A percentile compares a stretch with the other conserved stretches of the same genome.
phyloP scores from a whole-genome alignment of 2,797 vertebrate species.

The Enoplosus armatus region DNA sequence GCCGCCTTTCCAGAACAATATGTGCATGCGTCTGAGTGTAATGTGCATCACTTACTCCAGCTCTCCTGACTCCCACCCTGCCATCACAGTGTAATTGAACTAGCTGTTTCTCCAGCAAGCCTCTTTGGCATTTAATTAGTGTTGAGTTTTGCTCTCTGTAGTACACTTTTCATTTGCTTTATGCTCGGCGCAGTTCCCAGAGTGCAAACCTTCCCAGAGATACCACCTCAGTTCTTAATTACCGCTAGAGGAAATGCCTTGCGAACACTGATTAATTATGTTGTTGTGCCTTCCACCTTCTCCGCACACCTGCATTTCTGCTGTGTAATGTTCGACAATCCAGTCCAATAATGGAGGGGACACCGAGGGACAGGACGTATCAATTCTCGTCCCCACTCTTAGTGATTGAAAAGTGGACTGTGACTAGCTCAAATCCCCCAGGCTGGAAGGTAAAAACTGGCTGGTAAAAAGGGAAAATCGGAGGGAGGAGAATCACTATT shows the following conservation, averaged over 20 bases:
- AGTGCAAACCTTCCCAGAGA: not conserved
- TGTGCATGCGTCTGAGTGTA: not conserved
- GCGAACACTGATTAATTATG: slow-evolving; percentile 10
- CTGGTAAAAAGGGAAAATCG: not conserved
- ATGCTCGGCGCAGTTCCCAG: not conserved
- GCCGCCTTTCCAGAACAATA: not conserved
- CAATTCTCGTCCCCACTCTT: not conserved
- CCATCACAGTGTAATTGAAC: slow-evolving; percentile 30
- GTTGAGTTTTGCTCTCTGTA: slow-evolving; percentile 9
- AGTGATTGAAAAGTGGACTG: slow-evolving; percentile 4
- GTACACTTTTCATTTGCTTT: slow-evolving; percentile 37
- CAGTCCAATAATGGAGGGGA: not conserved
- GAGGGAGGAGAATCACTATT: not conserved
- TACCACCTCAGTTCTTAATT: slow-evolving; percentile 36
- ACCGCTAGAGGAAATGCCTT: slow-evolving; percentile 14
- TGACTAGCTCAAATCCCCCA: slow-evolving; percentile 10
- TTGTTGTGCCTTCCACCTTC: slow-evolving; percentile 5
- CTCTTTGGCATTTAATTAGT: slow-evolving; percentile 49
- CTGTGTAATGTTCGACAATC: slow-evolving; percentile 20
- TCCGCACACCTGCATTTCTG: not conserved
- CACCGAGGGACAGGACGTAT: not conserved
- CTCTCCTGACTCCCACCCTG: slow-evolving; percentile 6
- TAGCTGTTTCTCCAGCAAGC: slow-evolving; percentile 27
- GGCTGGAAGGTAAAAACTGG: not conserved
- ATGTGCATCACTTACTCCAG: not conserved